phyloP scores from a whole-genome alignment of 2,113 vertebrate genomes.

The Sebastes schlegelii region DNA sequence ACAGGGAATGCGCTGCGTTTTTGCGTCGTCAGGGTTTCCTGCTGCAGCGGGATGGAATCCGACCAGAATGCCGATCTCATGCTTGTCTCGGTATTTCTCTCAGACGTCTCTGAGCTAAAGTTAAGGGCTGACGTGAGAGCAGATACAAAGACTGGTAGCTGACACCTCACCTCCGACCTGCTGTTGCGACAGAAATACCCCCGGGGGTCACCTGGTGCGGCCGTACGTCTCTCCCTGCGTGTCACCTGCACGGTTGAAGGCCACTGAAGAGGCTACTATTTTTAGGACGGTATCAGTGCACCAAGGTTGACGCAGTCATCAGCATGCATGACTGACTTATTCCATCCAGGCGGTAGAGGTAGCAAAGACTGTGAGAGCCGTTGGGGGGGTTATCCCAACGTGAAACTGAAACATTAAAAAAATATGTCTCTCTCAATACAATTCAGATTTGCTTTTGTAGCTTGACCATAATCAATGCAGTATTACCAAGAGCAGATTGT shows the following conservation, averaged over 20 bases:
- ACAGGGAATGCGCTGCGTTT: slow-evolving; percentile 15
- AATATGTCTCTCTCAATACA: background rate
- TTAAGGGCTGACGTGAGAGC: slow-evolving; percentile 23
- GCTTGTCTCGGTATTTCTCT: background rate
- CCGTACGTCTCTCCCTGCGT: background rate
- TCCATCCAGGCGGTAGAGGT: slow-evolving; percentile 30
- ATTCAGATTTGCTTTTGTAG: background rate
- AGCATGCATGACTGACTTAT: slow-evolving; percentile 45
- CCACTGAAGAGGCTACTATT: slow-evolving; percentile 21
- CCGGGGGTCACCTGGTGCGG: slow-evolving; percentile 26
- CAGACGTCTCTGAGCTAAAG: slow-evolving; percentile 14
- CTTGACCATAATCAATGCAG: background rate
- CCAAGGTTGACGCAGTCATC: slow-evolving; percentile 42
- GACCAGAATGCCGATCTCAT: slow-evolving; percentile 21
- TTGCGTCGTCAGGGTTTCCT: slow-evolving; percentile 57
- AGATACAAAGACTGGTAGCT: background rate
- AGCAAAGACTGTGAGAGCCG: too few species aligned
- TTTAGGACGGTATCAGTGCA: slow-evolving; percentile 49
- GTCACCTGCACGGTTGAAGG: slow-evolving; percentile 40
- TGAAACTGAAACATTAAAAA: background rate
- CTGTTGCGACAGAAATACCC: slow-evolving; percentile 31
- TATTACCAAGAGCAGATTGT: background rate
- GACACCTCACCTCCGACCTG: slow-evolving; percentile 44
- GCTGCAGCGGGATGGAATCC: background rate
- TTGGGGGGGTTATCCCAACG: too few species aligned